Evolutionary conservation across 1,140 invertebrate genomes (phyloP).

Genomic region (Dreissena polymorpha): DNA sequence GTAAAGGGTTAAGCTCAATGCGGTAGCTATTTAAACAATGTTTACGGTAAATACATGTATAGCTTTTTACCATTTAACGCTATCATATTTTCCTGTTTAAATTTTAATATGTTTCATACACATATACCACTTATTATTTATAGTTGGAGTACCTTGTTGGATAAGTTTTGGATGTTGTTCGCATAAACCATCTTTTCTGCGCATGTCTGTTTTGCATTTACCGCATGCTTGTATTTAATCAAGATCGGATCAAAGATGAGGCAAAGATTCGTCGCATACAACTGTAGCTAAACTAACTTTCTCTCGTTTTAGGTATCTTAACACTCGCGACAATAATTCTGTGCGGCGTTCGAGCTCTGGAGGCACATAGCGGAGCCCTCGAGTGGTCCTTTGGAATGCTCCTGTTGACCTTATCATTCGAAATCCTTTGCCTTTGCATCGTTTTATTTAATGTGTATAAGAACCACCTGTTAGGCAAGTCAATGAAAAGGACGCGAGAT

Average conservation of each 20-base stretch:
- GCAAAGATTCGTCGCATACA: background rate
- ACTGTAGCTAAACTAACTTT: constrained; percentile 8
- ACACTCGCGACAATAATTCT: constrained; percentile 37
- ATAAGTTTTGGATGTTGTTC: background rate
- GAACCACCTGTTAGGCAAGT: constrained; percentile 13
- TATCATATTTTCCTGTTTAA: too few species aligned
- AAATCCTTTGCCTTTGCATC: constrained; percentile 25
- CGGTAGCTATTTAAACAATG: too few species aligned
- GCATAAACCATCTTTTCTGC: background rate
- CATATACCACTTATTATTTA: too few species aligned
- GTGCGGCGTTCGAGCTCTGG: constrained; percentile 1
- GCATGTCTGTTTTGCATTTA: background rate
- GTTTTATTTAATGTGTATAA: constrained; percentile 27
- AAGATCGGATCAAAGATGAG: background rate
- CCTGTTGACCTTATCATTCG: constrained; percentile 25
- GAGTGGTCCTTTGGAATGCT: constrained; percentile 48
- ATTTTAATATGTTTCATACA: too few species aligned
- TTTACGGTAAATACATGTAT: too few species aligned
- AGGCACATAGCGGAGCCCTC: background rate
- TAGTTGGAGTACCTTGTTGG: too few species aligned
- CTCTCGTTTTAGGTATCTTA: constrained; percentile 46
- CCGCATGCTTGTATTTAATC: too few species aligned
- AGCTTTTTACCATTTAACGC: too few species aligned
- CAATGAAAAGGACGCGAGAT: constrained; percentile 37
- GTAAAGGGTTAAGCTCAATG: too few species aligned